phyloP scores from a whole-genome alignment of 2,113 vertebrate species.

The Alces alces region DNA sequence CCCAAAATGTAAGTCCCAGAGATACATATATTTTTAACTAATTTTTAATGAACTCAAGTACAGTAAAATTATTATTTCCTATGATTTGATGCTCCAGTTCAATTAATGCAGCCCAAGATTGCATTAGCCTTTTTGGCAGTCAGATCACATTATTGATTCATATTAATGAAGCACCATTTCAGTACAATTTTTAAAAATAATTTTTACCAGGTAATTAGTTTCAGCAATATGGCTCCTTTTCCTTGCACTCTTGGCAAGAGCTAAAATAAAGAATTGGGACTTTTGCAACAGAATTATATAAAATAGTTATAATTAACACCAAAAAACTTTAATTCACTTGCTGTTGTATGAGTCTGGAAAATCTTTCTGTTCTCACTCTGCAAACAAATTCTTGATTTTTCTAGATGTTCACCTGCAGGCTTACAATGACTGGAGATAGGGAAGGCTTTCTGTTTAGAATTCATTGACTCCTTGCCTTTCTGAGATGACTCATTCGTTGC shows the following conservation, averaged over 20 bases:
- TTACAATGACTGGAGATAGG: not conserved
- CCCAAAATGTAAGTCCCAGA: not conserved
- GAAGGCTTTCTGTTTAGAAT: not conserved
- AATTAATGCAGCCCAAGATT: constrained; percentile 10
- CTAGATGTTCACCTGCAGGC: not conserved
- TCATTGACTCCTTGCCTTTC: not conserved
- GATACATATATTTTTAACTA: not conserved
- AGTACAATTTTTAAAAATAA: constrained; percentile 32
- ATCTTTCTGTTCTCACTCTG: not conserved
- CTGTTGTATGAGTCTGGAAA: not conserved
- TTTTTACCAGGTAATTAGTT: constrained; percentile 56
- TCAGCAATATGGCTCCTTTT: not conserved
- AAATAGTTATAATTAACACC: constrained; percentile 24
- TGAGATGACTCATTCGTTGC: not conserved
- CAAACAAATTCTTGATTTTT: not conserved
- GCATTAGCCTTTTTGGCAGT: constrained; percentile 29
- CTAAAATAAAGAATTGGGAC: constrained; percentile 30
- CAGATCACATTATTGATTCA: constrained; percentile 37
- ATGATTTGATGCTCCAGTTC: constrained; percentile 2
- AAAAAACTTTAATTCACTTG: not conserved
- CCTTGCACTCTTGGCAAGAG: not conserved
- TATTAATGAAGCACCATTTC: constrained; percentile 48
- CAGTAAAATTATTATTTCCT: not conserved
- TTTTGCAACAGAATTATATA: not conserved
- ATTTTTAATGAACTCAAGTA: constrained; percentile 28